phyloP scores from a whole-genome alignment of 1,140 invertebrate genomes.

The Bombyx mori region DNA sequence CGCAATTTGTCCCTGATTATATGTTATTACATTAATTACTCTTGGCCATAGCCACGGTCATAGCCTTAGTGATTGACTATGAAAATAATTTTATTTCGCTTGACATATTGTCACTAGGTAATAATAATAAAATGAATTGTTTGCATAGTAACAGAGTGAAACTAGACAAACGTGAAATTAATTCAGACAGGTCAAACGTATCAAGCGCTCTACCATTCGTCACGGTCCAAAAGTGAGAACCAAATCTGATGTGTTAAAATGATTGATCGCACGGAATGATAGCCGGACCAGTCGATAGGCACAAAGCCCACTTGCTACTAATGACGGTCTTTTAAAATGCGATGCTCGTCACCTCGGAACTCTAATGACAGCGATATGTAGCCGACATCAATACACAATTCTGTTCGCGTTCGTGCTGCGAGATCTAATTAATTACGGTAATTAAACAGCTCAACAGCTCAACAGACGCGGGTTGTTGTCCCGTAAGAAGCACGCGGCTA shows the following conservation, averaged over 20 bases:
- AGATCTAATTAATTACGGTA: conserved; percentile 68
- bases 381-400: conserved; percentile 62
- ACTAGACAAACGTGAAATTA: neutral
- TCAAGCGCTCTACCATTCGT: conserved; percentile 31
- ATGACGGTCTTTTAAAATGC: conserved; percentile 61
- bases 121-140: too few relatives aligned
- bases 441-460: conserved; percentile 53
- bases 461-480: conserved; percentile 6
- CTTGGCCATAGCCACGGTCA: too few relatives aligned
- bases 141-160: too few relatives aligned
- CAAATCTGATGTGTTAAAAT: conserved; percentile 34
- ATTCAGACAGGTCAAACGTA: conserved; percentile 10
- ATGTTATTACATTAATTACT: too few relatives aligned
- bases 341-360: conserved; percentile 46
- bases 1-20: too few relatives aligned
- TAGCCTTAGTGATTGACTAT: too few relatives aligned
- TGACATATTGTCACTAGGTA: too few relatives aligned
- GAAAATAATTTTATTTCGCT: too few relatives aligned
- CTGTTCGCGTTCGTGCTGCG: conserved; percentile 51
- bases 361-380: conserved; percentile 62
- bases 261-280: conserved; percentile 57
- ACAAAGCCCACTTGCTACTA: conserved; percentile 51
- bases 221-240: conserved; percentile 25
- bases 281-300: conserved; percentile 25
- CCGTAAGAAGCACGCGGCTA: neutral